Evolutionary conservation across 2,797 vertebrate genomes (phyloP), one percentile per base, ranked within the genome.

Genomic region (Onychomys leucogaster): DNA sequence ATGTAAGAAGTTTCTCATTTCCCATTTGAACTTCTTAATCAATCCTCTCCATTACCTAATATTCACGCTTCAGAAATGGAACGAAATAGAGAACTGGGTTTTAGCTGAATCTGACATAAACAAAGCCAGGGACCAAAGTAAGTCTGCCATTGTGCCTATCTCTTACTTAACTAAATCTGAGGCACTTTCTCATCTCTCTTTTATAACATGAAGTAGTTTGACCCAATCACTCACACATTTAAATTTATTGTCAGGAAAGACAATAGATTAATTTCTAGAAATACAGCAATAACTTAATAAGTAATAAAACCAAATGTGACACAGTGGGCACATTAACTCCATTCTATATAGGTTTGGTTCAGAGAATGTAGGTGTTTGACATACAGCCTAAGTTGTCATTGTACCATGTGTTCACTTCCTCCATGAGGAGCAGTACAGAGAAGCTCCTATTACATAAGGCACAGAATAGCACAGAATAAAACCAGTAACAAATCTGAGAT

Each of bases 1-100:
- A 27, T 89, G 25, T 67, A 94, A 96, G 84, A 97, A 88, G 61
- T 95, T 97, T 97, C 82, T 86, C 85, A 95, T 94, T 97, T 96
- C 90, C 87, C 63, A 92, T 96, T 97, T 97, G 90, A 97, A 96
- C 90, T 96, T 96, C 77, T 97, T 97, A 97, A 97, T 97, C 82
- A 0, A 96, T 97, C 97, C 94, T 97, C 83, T 92, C 61, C 94
- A 96, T 81, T 92, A 32, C 73, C n/a, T 94, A 65, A 65, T 89
- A 94, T 93, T 96, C 96, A 96, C 6, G 49, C 90, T 92, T 92
- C 78, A 63, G 78, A 96, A 96, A 49, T 59, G 12, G 49, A 88
- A 93, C 77, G 57, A 90, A 88, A 91, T 80, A 80, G 3, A 41
- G 80, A 94, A 77, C 65, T 87, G 86, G 90, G 23, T 97, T 96